Percentiles rank a stretch among this genome's conserved stretches.
These are phyloP conservation scores for Malacosoma neustria DNA, from an alignment of 2,888 invertebrate species.

Conservation along the genomic window DNA sequence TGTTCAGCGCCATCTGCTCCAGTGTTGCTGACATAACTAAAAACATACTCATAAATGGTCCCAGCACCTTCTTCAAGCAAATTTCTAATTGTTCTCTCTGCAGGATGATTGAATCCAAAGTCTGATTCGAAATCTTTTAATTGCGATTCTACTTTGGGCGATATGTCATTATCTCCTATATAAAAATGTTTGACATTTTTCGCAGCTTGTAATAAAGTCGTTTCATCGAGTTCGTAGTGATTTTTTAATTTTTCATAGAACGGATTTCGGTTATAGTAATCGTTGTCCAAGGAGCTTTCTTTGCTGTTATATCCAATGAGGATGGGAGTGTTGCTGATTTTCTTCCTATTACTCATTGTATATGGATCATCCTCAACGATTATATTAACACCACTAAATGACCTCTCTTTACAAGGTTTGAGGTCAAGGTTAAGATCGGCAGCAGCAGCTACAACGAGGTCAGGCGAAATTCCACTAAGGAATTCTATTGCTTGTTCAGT, in stretches of 20 bases:
- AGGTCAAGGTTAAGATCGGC: constrained; percentile 35
- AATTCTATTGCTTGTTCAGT: constrained; percentile 45
- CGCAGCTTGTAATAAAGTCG: constrained; percentile 29
- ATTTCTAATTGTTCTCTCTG: constrained; percentile 38
- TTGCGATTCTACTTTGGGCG: constrained; percentile 25
- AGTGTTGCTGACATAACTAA: constrained; percentile 38
- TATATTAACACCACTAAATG: constrained; percentile 51
- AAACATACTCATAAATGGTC: constrained; percentile 50
- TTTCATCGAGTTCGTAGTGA: constrained; percentile 42
- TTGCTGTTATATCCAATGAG: constrained; percentile 51
- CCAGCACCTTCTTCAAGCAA: constrained; percentile 42
- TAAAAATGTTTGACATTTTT: constrained; percentile 45
- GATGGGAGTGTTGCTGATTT: constrained; percentile 46
- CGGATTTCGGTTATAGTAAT: constrained; percentile 41
- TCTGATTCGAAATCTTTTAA: constrained; percentile 51
- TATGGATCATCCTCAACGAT: constrained; percentile 49
- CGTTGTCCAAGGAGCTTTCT: constrained; percentile 28
- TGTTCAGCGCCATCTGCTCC: constrained; percentile 33
- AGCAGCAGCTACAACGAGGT: constrained; percentile 44
- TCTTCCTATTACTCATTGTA: constrained; percentile 39
- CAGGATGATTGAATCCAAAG: constrained; percentile 47
- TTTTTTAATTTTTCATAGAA: constrained; percentile 40
- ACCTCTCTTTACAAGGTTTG: constrained; percentile 52
- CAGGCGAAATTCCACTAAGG: constrained; percentile 31
- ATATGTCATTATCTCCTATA: constrained; percentile 47